A percentile compares a stretch with the other conserved stretches of the same genome.
Conservation (phyloP, 2,113 vertebrate species). For the Chloroceryle aenea region DNA sequence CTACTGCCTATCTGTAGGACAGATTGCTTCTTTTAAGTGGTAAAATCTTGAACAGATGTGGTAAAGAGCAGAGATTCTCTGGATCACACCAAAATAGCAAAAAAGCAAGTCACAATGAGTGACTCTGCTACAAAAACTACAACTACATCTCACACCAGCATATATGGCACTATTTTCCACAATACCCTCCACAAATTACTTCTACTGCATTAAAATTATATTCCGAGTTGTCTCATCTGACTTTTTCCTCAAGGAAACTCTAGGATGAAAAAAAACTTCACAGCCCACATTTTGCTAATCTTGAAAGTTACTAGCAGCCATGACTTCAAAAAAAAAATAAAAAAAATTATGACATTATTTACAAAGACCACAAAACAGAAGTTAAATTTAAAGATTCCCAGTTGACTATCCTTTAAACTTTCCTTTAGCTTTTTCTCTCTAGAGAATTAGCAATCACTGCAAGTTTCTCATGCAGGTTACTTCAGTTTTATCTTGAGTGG, state of each 20-base stretch:
- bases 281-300: background rate
- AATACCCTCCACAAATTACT: background rate
- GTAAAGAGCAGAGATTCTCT: background rate
- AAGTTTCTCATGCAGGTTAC: background rate
- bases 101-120: background rate
- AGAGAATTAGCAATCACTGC: background rate
- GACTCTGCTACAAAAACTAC: background rate
- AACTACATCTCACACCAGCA: background rate
- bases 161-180: background rate
- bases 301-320: background rate
- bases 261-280: background rate
- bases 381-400: background rate
- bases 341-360: background rate
- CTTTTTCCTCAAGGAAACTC: background rate
- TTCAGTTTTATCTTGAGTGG: constrained; percentile 10
- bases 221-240: background rate
- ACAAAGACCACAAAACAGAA: background rate
- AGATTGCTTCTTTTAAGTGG: background rate
- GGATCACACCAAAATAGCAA: background rate
- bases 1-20: background rate
- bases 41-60: background rate
- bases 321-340: background rate
- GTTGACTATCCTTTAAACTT: background rate
- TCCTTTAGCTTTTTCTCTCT: background rate
- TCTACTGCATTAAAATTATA: background rate